A percentile compares a stretch with the other conserved stretches of the same genome.
Evolutionary conservation across 1,140 invertebrate species (phyloP).

Genomic region (Littorina saxatilis): DNA sequence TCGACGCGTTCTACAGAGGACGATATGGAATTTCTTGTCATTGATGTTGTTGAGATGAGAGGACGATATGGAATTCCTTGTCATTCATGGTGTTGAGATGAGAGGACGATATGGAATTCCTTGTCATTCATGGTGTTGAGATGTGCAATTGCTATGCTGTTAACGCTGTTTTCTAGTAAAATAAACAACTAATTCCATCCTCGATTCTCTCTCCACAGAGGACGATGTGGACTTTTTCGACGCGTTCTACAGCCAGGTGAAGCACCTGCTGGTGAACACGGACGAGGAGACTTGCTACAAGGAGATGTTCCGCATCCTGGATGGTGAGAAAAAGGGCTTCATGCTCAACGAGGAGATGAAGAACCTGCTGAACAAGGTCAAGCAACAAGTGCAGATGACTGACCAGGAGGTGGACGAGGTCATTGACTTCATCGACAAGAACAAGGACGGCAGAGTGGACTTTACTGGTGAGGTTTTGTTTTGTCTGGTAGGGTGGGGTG

Average conservation of each 20-base stretch:
- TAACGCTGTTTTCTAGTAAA: not conserved
- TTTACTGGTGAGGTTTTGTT: constrained; percentile 43
- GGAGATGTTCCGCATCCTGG: constrained; percentile 52
- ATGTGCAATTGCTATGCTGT: not conserved
- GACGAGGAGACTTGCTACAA: constrained; percentile 55
- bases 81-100: not conserved
- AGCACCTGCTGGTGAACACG: constrained; percentile 42
- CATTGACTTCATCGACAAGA: constrained; percentile 51
- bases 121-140: not conserved
- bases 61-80: not conserved
- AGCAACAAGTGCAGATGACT: constrained; percentile 45
- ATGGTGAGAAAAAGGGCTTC: constrained; percentile 45
- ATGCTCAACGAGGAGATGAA: constrained; percentile 45
- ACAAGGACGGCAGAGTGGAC: constrained; percentile 50
- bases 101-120: not conserved
- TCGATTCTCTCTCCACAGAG: not conserved
- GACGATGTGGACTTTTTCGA: constrained; percentile 49
- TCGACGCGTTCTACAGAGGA: too few relatives aligned
- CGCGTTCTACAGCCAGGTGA: constrained; percentile 49
- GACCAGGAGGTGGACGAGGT: constrained; percentile 51
- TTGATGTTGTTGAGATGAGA: not conserved
- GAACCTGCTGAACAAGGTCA: constrained; percentile 39
- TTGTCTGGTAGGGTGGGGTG: not conserved
- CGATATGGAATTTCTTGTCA: too few relatives aligned
- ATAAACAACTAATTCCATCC: not conserved